Base-by-base conservation (phyloP, 2,888 invertebrate species). In the Drosophila meridionalis region DNA sequence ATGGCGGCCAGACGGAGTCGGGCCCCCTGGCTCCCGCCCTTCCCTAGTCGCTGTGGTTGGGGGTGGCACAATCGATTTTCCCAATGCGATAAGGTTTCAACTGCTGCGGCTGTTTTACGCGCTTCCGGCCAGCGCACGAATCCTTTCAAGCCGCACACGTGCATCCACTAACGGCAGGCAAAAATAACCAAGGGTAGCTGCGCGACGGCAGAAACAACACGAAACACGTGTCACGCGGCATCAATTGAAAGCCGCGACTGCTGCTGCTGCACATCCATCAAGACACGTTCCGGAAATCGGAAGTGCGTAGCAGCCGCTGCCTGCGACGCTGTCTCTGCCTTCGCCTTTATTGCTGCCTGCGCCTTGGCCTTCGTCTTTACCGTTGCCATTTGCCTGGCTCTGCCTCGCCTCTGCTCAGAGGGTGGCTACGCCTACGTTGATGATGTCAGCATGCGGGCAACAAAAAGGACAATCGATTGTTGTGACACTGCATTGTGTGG, bases 381-480 rank as follows among this genome's bases (percentile, higher is more conserved):
- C 12, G 34, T 11, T 38, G 55, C 55, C 20, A n/a, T 50, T 20
- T 8, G 36, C 12, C 53, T 36, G 50, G 9, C 34, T 3, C 36
- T 9, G 36, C 12, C 38, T 38, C 36, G 53, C 26, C 36, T 3
- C 53, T 38, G 53, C 36, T 36, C 20, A 12, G 65, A 48, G 70
- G 71, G 78, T 78, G 70, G 66, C 40, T 70, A 12, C 50, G 38
- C 40, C 48, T 30, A 58, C 53, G 62, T 73, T 70, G 83, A 78
- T 86, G 86, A 87, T 86, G 86, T 86, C 86, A 82, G 84, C 83
- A 76, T 80, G 76, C 83, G 80, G 69, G 70, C 81, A 47, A 71
- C 76, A 79, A 87, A 87, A 88, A 89, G 87, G 79, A 87, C 87
- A 89, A 88, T 88, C 87, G 87, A 82, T 83, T 88, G 89, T 88